These are phyloP conservation scores for Cryptoblepharus egeriae DNA, from an alignment of 2,797 vertebrate species.

Conservation along the genomic window DNA sequence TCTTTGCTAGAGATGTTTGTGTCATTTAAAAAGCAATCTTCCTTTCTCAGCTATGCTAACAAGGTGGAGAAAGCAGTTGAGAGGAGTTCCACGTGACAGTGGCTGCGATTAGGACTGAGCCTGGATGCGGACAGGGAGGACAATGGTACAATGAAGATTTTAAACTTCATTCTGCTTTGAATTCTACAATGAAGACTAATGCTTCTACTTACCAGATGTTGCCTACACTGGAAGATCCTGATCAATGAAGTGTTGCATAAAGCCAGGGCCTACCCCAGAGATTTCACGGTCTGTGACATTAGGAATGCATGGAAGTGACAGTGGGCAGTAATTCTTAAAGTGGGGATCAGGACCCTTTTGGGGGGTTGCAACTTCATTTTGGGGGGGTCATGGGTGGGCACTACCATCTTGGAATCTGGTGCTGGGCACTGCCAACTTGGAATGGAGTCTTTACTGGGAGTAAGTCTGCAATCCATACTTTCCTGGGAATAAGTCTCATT, in stretches of 20 bases:
- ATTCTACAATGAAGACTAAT: not conserved
- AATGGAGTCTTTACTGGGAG: too few species aligned
- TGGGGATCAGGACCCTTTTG: too few species aligned
- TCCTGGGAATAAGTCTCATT: too few species aligned
- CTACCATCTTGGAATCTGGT: too few species aligned
- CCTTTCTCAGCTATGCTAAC: slow-evolving; percentile 68
- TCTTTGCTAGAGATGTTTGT: slow-evolving; percentile 78
- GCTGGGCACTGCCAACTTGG: too few species aligned
- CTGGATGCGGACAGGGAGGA: slow-evolving; percentile 10
- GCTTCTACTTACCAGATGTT: slow-evolving; percentile 6
- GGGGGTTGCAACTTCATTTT: too few species aligned
- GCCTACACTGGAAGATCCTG: not conserved
- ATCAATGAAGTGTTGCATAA: not conserved
- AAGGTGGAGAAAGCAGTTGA: slow-evolving; percentile 72
- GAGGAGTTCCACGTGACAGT: slow-evolving; percentile 58
- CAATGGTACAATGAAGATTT: not conserved
- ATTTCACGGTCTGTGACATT: not conserved
- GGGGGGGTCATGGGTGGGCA: too few species aligned
- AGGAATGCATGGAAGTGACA: not conserved
- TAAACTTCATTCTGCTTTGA: slow-evolving; percentile 14
- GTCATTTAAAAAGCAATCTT: slow-evolving; percentile 74
- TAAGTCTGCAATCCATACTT: too few species aligned
- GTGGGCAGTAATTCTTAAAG: too few species aligned
- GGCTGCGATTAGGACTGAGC: slow-evolving; percentile 50
- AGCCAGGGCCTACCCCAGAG: not conserved